These are phyloP conservation scores for Plagiodera versicolora DNA, from an alignment of 2,888 invertebrate species.

Conservation along the genomic window DNA sequence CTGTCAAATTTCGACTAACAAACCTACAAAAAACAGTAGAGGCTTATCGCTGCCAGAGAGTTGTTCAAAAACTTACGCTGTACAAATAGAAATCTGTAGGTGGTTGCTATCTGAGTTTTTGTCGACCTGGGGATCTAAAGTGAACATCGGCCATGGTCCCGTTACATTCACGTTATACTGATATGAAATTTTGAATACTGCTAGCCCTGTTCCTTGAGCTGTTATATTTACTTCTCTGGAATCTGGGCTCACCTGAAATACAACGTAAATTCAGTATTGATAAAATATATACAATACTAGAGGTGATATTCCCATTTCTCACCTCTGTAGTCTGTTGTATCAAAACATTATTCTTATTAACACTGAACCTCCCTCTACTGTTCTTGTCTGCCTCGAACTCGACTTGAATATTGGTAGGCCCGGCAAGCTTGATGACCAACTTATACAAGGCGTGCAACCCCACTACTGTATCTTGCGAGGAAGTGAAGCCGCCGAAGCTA, in stretches of 20 bases:
- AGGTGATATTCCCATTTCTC: slow-evolving; percentile 38
- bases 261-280: neutral
- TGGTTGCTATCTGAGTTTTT: slow-evolving; percentile 75
- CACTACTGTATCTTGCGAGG: slow-evolving; percentile 77
- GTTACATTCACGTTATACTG: slow-evolving; percentile 84
- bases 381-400: slow-evolving; percentile 51
- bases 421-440: slow-evolving; percentile 63
- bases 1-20: slow-evolving; percentile 61
- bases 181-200: slow-evolving; percentile 76
- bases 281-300: slow-evolving; percentile 3
- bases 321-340: slow-evolving; percentile 81
- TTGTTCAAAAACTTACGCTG: slow-evolving; percentile 60
- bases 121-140: slow-evolving; percentile 83
- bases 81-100: slow-evolving; percentile 80
- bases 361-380: slow-evolving; percentile 63
- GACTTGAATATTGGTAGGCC: slow-evolving; percentile 54
- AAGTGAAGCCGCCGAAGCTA: slow-evolving; percentile 70
- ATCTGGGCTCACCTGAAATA: slow-evolving; percentile 49
- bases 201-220: slow-evolving; percentile 80
- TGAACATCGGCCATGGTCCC: slow-evolving; percentile 84
- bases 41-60: too few species aligned
- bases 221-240: slow-evolving; percentile 70
- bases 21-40: slow-evolving; percentile 57
- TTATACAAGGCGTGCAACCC: slow-evolving; percentile 71
- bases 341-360: slow-evolving; percentile 76